phyloP scores from a whole-genome alignment of 30 jellyfish, hydroid and myxozoan species.

The Turritopsis dohrnii region DNA sequence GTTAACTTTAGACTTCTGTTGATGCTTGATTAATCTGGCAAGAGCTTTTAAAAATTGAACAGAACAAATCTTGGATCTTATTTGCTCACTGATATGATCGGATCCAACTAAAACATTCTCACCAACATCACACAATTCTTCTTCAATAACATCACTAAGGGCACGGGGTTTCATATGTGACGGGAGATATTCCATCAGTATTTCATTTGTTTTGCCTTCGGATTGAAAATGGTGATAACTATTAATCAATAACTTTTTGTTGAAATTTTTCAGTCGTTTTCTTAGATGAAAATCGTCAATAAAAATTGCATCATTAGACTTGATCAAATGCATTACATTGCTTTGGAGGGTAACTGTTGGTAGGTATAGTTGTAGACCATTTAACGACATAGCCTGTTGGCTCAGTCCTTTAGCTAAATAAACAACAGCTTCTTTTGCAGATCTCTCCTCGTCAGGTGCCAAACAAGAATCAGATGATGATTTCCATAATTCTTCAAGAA shows the following conservation, averaged over 20 bases:
- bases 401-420: not conserved
- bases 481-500: slow-evolving; percentile 21
- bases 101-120: slow-evolving; percentile 18
- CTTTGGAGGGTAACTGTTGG: slow-evolving; percentile 37
- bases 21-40: slow-evolving; percentile 45
- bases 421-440: slow-evolving; percentile 21
- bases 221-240: not conserved
- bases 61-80: slow-evolving; percentile 17
- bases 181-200: slow-evolving; percentile 35
- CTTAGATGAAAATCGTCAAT: slow-evolving; percentile 43
- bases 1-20: not conserved
- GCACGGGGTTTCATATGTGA: slow-evolving; percentile 23
- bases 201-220: slow-evolving; percentile 5
- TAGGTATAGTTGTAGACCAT: slow-evolving; percentile 11
- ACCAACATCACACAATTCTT: not conserved
- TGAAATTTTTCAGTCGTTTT: slow-evolving; percentile 33
- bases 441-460: slow-evolving; percentile 34
- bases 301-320: slow-evolving; percentile 30
- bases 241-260: slow-evolving; percentile 19
- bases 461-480: not conserved
- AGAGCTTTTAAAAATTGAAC: slow-evolving; percentile 26
- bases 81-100: slow-evolving; percentile 40
- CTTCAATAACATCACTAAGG: slow-evolving; percentile 40
- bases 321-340: slow-evolving; percentile 17
- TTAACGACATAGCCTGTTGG: not conserved